These are phyloP conservation scores for Onthophagus sagittarius DNA, from an alignment of 2,888 invertebrate species.

Conservation along the genomic window DNA sequence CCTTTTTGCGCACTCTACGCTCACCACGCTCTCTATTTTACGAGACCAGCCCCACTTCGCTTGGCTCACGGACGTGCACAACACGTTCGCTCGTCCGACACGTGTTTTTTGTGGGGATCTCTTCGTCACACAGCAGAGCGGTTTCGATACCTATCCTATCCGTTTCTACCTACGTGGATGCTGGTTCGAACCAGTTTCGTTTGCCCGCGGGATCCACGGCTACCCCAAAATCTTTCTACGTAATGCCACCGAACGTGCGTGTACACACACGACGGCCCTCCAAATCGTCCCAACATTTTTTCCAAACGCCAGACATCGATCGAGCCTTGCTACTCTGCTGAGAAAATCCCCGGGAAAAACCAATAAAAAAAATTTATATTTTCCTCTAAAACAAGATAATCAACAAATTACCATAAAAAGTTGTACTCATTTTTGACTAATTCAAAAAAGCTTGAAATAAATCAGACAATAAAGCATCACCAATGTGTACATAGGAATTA, in stretches of 20 bases:
- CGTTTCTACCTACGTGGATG: neutral
- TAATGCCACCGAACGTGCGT: neutral
- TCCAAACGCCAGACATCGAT: neutral
- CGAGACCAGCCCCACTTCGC: neutral
- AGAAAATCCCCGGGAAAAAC: neutral
- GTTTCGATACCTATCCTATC: neutral
- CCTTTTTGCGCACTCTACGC: conserved; percentile 5
- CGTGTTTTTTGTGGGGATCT: conserved; percentile 14
- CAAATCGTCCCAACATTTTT: neutral
- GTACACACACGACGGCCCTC: neutral
- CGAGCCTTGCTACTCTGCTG: neutral
- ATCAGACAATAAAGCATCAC: neutral
- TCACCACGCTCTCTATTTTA: conserved; percentile 4
- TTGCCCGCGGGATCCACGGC: neutral
- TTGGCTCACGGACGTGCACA: conserved; percentile 2
- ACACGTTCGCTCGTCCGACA: conserved; percentile 18
- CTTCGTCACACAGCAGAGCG: neutral
- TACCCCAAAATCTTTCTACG: neutral
- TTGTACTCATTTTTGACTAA: neutral
- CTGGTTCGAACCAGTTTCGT: neutral
- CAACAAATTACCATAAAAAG: neutral
- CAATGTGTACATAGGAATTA: neutral
- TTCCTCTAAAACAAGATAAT: neutral
- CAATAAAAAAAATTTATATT: neutral
- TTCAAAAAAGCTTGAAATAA: neutral